Evolutionary conservation across 2,113 vertebrate genomes (phyloP), one percentile per base, ranked within the genome.

Genomic region (Oncorhynchus masou): DNA sequence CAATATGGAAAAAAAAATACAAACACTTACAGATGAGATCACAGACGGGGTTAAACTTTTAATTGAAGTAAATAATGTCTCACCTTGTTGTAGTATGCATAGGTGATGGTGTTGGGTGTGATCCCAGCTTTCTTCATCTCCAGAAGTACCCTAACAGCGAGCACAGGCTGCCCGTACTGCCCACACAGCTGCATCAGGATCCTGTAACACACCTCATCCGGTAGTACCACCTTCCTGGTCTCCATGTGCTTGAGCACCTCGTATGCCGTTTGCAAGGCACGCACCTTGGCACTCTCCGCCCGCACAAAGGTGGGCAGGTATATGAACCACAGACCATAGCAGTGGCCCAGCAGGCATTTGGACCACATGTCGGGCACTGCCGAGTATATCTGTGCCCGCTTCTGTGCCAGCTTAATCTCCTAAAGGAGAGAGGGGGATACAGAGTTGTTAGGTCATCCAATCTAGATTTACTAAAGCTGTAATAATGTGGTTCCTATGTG

Each of bases 101-200:
- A 96, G 57, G 97, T 99, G 91, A 98, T 93, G 85, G 96, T 96
- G 90, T 98, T 99, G 79, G 97, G 97, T 1, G 95, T 96, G 1
- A 98, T 94, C 78, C 97, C 97, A 0, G 96, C 96, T 69, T 95
- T 96, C 34, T 96, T 96, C 97, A 99, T 99, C 91, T 98, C 97
- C 74, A 98, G 90, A 87, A 98, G 90, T 60, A 98, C 97, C 0
- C 95, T 80, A n/a, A 99, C 97, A 0, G 97, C 97, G 0, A 99
- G 93, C 73, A 99, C 94, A 0, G 97, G 97, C 88, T 99, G 95
- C 0, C 97, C 97, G 0, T 98, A 98, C 87, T 96, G 96, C 64
- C 96, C 96, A 0, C 97, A 99, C 0, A 99, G 91, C 93, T 99
- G 97, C 97, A 99, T 97, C 81, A 99, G 91, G 79, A 97, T 96